A percentile compares a stretch with the other conserved stretches of the same genome.
Evolutionary conservation across 2,888 invertebrate genomes (phyloP).

Genomic region (Branchellion lobata): DNA sequence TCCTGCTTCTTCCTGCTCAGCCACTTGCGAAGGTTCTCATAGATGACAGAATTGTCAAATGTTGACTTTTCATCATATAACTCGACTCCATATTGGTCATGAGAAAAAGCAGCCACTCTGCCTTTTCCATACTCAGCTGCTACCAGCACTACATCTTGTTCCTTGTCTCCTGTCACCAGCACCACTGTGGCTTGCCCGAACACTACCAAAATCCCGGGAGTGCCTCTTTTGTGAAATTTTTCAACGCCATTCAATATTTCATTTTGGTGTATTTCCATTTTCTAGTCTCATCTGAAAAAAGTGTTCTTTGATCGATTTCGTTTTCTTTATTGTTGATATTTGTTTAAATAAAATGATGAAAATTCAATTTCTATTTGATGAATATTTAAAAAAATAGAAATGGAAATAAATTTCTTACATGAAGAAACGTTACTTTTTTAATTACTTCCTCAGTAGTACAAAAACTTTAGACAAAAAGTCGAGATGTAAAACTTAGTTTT

Average conservation of each 20-base stretch:
- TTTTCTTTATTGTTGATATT: too few species aligned
- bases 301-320: too few species aligned
- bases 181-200: conserved; percentile 17
- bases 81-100: conserved; percentile 39
- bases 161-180: conserved; percentile 41
- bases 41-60: neutral
- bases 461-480: too few species aligned
- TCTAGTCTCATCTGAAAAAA: neutral
- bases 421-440: too few species aligned
- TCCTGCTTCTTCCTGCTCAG: neutral
- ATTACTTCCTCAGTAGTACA: too few species aligned
- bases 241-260: neutral
- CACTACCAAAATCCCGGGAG: conserved; percentile 40
- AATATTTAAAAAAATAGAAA: too few species aligned
- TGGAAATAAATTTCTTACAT: too few species aligned
- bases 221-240: conserved; percentile 8
- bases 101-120: conserved; percentile 45
- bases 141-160: conserved; percentile 42
- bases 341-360: too few species aligned
- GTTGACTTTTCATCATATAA: neutral
- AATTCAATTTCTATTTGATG: too few species aligned
- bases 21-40: conserved; percentile 42
- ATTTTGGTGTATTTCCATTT: neutral
- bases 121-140: conserved; percentile 43
- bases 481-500: too few species aligned